Conservation (phyloP, 2,888 invertebrate genomes). For the Idaea aversata region DNA sequence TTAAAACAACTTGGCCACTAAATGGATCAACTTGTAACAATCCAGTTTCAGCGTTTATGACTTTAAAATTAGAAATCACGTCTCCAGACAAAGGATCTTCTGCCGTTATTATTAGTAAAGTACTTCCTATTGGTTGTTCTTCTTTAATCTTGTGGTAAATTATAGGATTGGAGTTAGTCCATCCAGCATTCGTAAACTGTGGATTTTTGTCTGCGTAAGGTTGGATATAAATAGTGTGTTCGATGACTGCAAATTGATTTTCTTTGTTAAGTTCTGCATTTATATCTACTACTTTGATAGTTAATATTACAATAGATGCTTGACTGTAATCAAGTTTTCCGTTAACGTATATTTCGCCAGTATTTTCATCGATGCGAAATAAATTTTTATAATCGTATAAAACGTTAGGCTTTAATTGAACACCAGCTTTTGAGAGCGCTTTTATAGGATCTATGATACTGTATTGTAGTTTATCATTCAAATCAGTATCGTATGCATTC, state of each 20-base stretch:
- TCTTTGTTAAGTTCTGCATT: slow-evolving; percentile 85
- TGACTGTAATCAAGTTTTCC: slow-evolving; percentile 85
- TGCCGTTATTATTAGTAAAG: slow-evolving; percentile 84
- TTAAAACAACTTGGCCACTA: slow-evolving; percentile 87
- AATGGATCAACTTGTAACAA: slow-evolving; percentile 81
- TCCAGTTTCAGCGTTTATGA: slow-evolving; percentile 77
- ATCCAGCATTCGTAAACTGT: slow-evolving; percentile 85
- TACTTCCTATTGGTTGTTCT: slow-evolving; percentile 87
- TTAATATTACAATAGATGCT: slow-evolving; percentile 87
- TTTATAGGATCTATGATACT: slow-evolving; percentile 83
- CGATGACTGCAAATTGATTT: slow-evolving; percentile 82
- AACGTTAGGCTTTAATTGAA: slow-evolving; percentile 81
- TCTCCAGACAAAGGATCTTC: slow-evolving; percentile 85
- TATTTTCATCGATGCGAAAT: slow-evolving; percentile 85
- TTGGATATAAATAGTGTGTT: slow-evolving; percentile 88
- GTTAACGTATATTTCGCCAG: slow-evolving; percentile 85
- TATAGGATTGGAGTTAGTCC: slow-evolving; percentile 85
- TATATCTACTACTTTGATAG: slow-evolving; percentile 84
- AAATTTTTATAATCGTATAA: slow-evolving; percentile 83
- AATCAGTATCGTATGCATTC: slow-evolving; percentile 85
- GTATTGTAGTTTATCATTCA: slow-evolving; percentile 84
- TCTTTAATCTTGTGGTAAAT: slow-evolving; percentile 86
- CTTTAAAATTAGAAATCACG: slow-evolving; percentile 81
- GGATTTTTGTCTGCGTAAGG: slow-evolving; percentile 89
- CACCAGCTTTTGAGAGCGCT: slow-evolving; percentile 88